A percentile compares a stretch with the other conserved stretches of the same genome.
These are phyloP conservation scores for Athalia cordata DNA, from an alignment of 2,888 invertebrate genomes.

Conservation along the genomic window DNA sequence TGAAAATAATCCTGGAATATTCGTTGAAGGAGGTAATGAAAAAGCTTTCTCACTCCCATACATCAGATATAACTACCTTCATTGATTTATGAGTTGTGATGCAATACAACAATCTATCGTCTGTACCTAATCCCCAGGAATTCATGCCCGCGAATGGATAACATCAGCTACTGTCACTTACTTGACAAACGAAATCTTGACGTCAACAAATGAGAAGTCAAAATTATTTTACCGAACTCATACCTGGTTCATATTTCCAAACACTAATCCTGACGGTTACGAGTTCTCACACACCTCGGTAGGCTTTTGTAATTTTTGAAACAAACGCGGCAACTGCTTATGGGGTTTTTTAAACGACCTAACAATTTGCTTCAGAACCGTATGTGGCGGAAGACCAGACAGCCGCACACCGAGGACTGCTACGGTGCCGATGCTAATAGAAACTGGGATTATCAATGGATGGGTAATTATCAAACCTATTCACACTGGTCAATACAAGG, in stretches of 20 bases:
- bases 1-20: constrained; percentile 74
- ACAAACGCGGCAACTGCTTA: too few relatives aligned
- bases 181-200: constrained; percentile 77
- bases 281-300: constrained; percentile 79
- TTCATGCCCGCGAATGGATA: constrained; percentile 84
- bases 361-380: constrained; percentile 62
- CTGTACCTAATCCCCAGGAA: constrained; percentile 56
- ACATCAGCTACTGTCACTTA: constrained; percentile 79
- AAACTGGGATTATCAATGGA: constrained; percentile 81
- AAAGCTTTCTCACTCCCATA: background rate
- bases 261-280: constrained; percentile 84
- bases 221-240: constrained; percentile 74
- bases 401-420: constrained; percentile 69
- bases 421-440: constrained; percentile 80
- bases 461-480: constrained; percentile 66
- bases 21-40: constrained; percentile 73
- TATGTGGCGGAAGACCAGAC: constrained; percentile 81
- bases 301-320: constrained; percentile 56
- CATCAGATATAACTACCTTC: too few relatives aligned
- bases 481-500: background rate
- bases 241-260: constrained; percentile 83
- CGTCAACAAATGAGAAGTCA: constrained; percentile 74
- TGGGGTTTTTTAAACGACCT: too few relatives aligned
- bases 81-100: constrained; percentile 10
- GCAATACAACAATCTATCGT: background rate